These are phyloP conservation scores for Chelonoidis abingdonii DNA, from an alignment of 2,113 vertebrate genomes.

Conservation along the genomic window DNA sequence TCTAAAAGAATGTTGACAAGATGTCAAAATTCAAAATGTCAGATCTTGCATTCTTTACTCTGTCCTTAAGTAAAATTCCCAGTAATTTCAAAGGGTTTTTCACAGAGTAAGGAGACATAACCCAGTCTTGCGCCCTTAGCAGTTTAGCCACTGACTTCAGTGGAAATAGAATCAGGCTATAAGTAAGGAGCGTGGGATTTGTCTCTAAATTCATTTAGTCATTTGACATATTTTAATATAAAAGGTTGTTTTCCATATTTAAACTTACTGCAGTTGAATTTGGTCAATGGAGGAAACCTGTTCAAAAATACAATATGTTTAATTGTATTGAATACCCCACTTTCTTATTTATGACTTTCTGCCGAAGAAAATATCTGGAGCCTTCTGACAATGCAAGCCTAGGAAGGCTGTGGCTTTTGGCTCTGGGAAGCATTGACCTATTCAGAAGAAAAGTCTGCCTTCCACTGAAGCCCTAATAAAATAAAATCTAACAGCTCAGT, in stretches of 20 bases:
- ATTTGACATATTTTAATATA: background rate
- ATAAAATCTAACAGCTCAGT: background rate
- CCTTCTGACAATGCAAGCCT: background rate
- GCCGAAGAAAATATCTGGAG: background rate
- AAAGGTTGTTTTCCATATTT: background rate
- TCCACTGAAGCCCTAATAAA: background rate
- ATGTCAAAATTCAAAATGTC: background rate
- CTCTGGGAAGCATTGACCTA: background rate
- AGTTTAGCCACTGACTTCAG: background rate
- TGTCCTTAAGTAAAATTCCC: background rate
- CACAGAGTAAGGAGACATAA: background rate
- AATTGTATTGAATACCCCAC: background rate
- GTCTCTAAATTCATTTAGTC: background rate
- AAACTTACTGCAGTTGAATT: background rate
- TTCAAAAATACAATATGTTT: background rate
- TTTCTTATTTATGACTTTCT: background rate
- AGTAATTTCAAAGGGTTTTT: background rate
- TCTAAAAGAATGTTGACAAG: background rate
- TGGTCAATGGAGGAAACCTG: background rate
- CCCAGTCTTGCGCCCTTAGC: background rate
- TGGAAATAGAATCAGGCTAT: background rate
- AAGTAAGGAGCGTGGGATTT: background rate
- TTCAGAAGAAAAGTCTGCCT: background rate
- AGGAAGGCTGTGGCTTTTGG: background rate
- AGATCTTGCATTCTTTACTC: background rate